These are phyloP conservation scores for Alcis repandata DNA, from an alignment of 2,888 invertebrate genomes.

Conservation along the genomic window DNA sequence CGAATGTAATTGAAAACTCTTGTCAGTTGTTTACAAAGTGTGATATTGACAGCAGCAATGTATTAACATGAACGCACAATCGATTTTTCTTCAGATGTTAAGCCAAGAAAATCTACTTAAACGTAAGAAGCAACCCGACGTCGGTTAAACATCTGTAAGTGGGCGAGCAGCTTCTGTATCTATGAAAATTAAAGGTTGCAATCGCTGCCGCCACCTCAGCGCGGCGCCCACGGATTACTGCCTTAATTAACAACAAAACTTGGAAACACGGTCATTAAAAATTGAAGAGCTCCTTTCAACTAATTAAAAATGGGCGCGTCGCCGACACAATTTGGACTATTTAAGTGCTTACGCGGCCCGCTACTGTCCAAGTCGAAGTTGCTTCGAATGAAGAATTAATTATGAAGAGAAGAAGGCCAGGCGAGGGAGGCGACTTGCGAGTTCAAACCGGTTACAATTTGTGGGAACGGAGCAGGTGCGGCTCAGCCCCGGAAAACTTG, in stretches of 20 bases:
- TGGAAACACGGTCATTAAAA: constrained; percentile 77
- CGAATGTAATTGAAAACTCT: no score
- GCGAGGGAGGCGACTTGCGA: constrained; percentile 74
- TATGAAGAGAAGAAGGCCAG: constrained; percentile 80
- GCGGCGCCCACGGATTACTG: constrained; percentile 57
- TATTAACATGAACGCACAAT: no score
- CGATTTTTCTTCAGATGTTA: no score
- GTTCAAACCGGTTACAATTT: constrained; percentile 80
- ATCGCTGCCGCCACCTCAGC: constrained; percentile 54
- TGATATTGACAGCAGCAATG: no score
- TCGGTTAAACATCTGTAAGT: constrained; percentile 41
- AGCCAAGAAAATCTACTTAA: constrained; percentile 24
- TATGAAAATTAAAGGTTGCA: constrained; percentile 61
- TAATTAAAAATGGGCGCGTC: constrained; percentile 85
- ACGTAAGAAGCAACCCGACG: constrained; percentile 28
- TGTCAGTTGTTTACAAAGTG: no score
- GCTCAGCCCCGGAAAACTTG: constrained; percentile 74
- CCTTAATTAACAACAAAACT: constrained; percentile 72
- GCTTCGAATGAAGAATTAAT: constrained; percentile 86
- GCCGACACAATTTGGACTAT: constrained; percentile 82
- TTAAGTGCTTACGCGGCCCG: constrained; percentile 82
- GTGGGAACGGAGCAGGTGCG: constrained; percentile 84
- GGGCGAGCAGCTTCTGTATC: constrained; percentile 44
- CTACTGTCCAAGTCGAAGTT: constrained; percentile 80
- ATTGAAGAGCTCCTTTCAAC: constrained; percentile 78